phyloP scores from a whole-genome alignment of 1,140 invertebrate genomes.

The Arctopsyche grandis region DNA sequence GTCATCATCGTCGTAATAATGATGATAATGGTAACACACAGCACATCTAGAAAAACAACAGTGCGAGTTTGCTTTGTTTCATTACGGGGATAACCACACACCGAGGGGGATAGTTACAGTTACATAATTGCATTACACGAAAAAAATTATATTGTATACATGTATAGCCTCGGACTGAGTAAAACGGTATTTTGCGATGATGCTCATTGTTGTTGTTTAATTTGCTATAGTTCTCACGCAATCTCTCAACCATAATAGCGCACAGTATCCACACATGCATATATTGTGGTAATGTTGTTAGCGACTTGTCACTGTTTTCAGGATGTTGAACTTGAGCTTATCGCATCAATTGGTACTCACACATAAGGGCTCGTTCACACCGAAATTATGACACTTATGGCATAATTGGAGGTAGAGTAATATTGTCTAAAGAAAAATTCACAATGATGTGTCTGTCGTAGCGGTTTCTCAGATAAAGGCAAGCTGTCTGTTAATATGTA shows the following conservation, averaged over 20 bases:
- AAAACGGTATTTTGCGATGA: not conserved
- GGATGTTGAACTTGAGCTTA: constrained; percentile 1
- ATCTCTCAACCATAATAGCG: too few relatives aligned
- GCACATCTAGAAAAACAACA: too few relatives aligned
- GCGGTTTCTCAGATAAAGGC: too few relatives aligned
- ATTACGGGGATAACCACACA: not conserved
- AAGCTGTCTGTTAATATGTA: too few relatives aligned
- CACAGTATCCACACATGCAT: too few relatives aligned
- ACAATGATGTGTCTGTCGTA: too few relatives aligned
- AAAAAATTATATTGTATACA: too few relatives aligned
- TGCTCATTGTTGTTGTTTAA: constrained; percentile 14
- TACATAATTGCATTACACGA: constrained; percentile 11
- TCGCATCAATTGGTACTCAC: not conserved
- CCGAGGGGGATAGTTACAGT: not conserved
- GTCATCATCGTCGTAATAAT: too few relatives aligned
- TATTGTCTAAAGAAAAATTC: too few relatives aligned
- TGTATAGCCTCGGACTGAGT: not conserved
- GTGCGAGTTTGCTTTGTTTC: too few relatives aligned
- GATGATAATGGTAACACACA: too few relatives aligned
- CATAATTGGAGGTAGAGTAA: too few relatives aligned
- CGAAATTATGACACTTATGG: not conserved
- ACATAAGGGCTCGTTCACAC: not conserved
- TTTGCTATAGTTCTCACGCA: constrained; percentile 4
- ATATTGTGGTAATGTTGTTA: not conserved
- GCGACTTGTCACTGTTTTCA: not conserved